Evolutionary conservation across 2,797 vertebrate genomes (phyloP), one percentile per base, ranked within the genome.

Genomic region (Acipenser ruthenus): DNA sequence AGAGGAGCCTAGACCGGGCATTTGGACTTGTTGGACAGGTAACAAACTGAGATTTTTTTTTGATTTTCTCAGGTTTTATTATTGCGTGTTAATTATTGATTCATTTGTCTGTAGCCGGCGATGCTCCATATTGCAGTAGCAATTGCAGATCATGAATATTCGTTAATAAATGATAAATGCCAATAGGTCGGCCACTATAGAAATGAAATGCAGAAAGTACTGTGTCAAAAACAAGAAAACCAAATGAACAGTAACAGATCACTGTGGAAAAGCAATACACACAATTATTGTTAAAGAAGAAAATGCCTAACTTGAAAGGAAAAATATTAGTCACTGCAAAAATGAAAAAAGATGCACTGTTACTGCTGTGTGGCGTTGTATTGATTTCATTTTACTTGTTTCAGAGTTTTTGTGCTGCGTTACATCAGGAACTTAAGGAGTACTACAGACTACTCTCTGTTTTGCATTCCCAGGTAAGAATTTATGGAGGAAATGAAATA

Each of bases 11-110:
- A 7, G 97, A 99, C 82, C 92, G 94, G 53, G 94, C 96, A 0
- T 97, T 98, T 68, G 97, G 97, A 66, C 84, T 99, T 50, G 96
- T 99, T 1, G 95, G 97, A 70, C 96, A 99, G 94, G 96, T 98
- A 82, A 80, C 66, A 37, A 3, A 63, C 73, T 69, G 63, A 71
- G 77, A 78, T 78, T 78, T 70, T 73, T 80, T 80, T 73, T 73
- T 77, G 13, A 69, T 73, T 76, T 75, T 68, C 61, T 76, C 6
- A 76, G 70, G 74, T 76, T 80, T 74, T 79, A 70, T 75, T 79
- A 72, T 75, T 13, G 72, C 63, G 53, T 72, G 71, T 75, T 70
- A 72, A 63, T 70, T 18, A 68, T 8, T 60, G 73, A 64, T 68
- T 65, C 37, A 37, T 1, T 37, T 37, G 3, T 37, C 37, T 37